phyloP scores from a whole-genome alignment of 2,888 invertebrate genomes.

The Stratiomys singularior region DNA sequence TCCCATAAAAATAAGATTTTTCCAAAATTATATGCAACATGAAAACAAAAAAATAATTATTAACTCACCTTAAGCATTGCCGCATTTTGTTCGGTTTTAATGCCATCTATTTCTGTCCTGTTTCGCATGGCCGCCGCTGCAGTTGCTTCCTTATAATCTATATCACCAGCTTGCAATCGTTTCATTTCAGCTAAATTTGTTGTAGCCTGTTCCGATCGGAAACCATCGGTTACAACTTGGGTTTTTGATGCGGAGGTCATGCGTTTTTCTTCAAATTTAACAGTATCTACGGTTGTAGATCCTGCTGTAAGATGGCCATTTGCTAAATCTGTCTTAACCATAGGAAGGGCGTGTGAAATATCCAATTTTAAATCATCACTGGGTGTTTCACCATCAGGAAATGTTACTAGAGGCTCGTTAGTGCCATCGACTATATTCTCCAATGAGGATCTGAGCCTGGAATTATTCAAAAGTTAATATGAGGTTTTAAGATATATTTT shows the following conservation, averaged over 20 bases:
- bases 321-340: constrained; percentile 63
- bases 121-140: constrained; percentile 82
- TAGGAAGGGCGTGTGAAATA: constrained; percentile 62
- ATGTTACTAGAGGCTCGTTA: constrained; percentile 79
- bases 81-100: constrained; percentile 86
- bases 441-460: constrained; percentile 76
- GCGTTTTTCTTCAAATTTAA: constrained; percentile 86
- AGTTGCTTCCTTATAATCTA: constrained; percentile 83
- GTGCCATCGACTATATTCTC: constrained; percentile 81
- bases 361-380: constrained; percentile 64
- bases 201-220: constrained; percentile 78
- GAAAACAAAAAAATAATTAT: no score
- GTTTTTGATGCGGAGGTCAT: constrained; percentile 82
- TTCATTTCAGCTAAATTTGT: constrained; percentile 78
- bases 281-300: constrained; percentile 68
- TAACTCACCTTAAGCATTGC: constrained; percentile 80
- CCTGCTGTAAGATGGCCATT: constrained; percentile 64
- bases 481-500: no score
- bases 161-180: constrained; percentile 81
- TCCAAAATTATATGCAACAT: no score
- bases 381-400: constrained; percentile 82
- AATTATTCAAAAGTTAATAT: constrained; percentile 54
- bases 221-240: constrained; percentile 83
- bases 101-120: constrained; percentile 83
- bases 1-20: no score